Evolutionary conservation across 2,797 vertebrate genomes (phyloP), one percentile per base, ranked within the genome.

Genomic region (Lacerta agilis): DNA sequence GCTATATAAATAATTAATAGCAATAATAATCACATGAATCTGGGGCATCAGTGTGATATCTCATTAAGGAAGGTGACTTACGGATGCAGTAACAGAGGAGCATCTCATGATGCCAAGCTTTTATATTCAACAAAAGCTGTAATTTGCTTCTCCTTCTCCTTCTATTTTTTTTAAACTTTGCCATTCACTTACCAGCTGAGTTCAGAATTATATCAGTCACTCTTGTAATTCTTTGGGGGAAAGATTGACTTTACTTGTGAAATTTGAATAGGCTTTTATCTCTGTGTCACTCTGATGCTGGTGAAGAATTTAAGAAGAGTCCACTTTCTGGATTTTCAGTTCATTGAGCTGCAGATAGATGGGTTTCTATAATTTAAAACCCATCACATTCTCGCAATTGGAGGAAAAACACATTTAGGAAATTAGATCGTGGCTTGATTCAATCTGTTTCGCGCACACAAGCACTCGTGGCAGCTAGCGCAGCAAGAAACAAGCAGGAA

Each of bases 271-370:
- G 76, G 36, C 73, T 92, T 87, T 81, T 93, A 83, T 88, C 91
- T 91, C 69, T 83, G 27, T 90, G 90, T 90, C 89, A 92, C 83
- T 93, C 87, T 88, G 82, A 64, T 92, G 87, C 88, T 91, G 90
- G 85, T 79, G 86, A 91, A 93, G 90, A 91, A 91, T 55, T 71
- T 86, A 86, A 72, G 86, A 88, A 85, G 80, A 92, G 91, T 92
- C 93, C 93, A 88, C 86, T 81, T 93, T 90, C 80, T 87, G 81
- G 85, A 90, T 93, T 93, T 93, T 92, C 91, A 89, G 82, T 93
- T 94, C 93, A 93, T 69, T 92, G 92, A 92, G 82, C 90, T 95
- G 91, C 88, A 92, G 89, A 88, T 90, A 87, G 89, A 94, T 93
- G 86, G 85, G 79, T 82, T 84, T 89, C 92, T 92, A 90, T 93